phyloP scores from a whole-genome alignment of 92 coral and sea anemone species.

The Diadumene lineata region DNA sequence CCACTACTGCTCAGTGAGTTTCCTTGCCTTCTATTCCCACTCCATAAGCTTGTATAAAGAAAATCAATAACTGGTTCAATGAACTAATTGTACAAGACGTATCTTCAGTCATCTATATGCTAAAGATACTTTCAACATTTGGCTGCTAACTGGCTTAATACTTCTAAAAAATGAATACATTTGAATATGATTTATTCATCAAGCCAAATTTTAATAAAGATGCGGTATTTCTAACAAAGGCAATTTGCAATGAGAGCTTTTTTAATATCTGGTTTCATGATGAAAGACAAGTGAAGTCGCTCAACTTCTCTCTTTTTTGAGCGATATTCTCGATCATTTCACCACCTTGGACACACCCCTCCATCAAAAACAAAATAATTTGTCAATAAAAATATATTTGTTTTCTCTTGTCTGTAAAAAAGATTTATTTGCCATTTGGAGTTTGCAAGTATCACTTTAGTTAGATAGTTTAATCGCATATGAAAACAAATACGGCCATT shows the following conservation, averaged over 20 bases:
- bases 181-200: not conserved
- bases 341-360: no score
- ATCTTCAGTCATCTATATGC: not conserved
- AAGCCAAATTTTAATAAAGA: constrained; percentile 2
- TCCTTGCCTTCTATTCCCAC: not conserved
- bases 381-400: no score
- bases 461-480: no score
- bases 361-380: no score
- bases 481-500: no score
- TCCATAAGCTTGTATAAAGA: not conserved
- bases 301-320: no score
- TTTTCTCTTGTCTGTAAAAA: no score
- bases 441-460: no score
- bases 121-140: not conserved
- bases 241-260: not conserved
- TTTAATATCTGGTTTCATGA: not conserved
- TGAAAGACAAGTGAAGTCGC: no score
- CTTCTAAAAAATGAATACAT: not conserved
- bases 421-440: no score
- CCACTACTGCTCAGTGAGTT: no score
- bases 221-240: not conserved
- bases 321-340: no score
- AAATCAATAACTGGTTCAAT: not conserved
- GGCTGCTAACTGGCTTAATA: not conserved
- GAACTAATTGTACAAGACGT: not conserved